Evolutionary conservation across 2,888 invertebrate genomes (phyloP).

Genomic region (Erebia ligea): DNA sequence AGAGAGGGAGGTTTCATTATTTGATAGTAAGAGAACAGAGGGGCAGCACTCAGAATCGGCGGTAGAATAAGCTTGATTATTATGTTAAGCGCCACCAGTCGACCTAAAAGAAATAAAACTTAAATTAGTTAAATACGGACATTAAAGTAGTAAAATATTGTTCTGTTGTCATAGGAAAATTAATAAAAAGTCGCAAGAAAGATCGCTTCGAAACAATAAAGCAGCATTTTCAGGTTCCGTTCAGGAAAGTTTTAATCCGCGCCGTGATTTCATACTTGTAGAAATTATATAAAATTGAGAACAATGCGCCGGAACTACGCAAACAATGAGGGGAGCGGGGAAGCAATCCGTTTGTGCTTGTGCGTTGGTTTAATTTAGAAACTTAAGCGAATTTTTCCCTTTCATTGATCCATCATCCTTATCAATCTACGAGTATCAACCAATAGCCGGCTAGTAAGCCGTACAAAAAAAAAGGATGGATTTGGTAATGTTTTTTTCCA

Average conservation of each 20-base stretch:
- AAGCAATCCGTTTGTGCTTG: slow-evolving; percentile 23
- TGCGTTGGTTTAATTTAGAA: slow-evolving; percentile 7
- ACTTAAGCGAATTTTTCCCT: not conserved
- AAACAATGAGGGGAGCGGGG: slow-evolving; percentile 31
- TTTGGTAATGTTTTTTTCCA: no score
- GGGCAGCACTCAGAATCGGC: no score
- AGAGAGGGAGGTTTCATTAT: no score
- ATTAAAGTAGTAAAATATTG: not conserved
- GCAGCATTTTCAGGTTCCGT: slow-evolving; percentile 17
- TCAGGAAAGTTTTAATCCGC: slow-evolving; percentile 5
- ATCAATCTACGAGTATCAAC: no score
- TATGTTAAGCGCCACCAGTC: no score
- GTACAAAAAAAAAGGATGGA: no score
- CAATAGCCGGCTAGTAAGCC: no score
- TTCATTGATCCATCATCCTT: no score
- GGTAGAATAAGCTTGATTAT: no score
- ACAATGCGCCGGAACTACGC: slow-evolving; percentile 35
- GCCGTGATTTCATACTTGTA: slow-evolving; percentile 24
- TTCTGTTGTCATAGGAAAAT: not conserved
- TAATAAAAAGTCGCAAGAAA: slow-evolving; percentile 6
- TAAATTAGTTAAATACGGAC: not conserved
- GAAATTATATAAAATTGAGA: slow-evolving; percentile 36
- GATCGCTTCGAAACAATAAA: slow-evolving; percentile 19
- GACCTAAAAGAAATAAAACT: not conserved
- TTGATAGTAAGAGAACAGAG: no score